These are phyloP conservation scores for Solea senegalensis DNA, from an alignment of 2,113 vertebrate genomes.

Conservation along the genomic window DNA sequence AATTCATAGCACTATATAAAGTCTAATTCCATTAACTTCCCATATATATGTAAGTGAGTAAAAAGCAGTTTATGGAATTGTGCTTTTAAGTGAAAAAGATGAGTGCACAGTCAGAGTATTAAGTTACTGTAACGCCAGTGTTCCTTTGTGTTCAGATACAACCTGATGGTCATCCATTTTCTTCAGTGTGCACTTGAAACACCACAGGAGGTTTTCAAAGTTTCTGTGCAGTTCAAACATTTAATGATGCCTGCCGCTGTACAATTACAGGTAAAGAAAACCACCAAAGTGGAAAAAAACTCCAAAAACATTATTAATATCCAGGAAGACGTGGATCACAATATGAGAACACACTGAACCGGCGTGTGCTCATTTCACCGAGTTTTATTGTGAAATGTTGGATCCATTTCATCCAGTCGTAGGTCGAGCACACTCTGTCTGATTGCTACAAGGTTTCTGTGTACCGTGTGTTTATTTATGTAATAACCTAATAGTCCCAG, in stretches of 20 bases:
- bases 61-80: no score
- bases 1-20: no score
- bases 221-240: background rate
- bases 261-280: background rate
- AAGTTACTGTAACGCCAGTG: no score
- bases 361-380: background rate
- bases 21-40: no score
- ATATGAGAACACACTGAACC: background rate
- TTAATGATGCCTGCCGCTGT: background rate
- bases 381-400: background rate
- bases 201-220: background rate
- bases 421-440: background rate
- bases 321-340: background rate
- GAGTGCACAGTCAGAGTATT: no score
- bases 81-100: no score
- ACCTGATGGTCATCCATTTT: background rate
- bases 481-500: background rate
- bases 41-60: no score
- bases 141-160: no score
- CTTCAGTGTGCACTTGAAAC: background rate
- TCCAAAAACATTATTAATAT: background rate
- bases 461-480: background rate
- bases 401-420: background rate
- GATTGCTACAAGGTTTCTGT: background rate
- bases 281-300: no score